These are phyloP conservation scores for Heptranchias perlo DNA, from an alignment of 2,113 vertebrate species.

Conservation along the genomic window DNA sequence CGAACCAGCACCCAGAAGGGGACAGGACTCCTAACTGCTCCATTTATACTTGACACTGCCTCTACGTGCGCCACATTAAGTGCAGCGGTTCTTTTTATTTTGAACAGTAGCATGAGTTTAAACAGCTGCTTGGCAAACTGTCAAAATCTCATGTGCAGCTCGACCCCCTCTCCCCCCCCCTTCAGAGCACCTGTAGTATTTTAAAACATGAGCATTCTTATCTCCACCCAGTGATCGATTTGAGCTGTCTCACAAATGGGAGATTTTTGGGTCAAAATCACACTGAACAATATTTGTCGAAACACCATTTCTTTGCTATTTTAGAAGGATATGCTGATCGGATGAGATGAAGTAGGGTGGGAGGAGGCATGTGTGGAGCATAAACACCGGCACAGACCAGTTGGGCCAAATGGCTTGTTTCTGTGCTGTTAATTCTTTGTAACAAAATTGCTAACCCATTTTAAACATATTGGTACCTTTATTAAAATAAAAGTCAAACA, in stretches of 20 bases:
- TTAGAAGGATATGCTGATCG: background rate
- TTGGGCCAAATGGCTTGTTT: background rate
- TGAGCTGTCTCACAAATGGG: background rate
- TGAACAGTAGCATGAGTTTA: constrained; percentile 8
- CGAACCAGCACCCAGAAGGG: background rate
- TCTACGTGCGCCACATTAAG: background rate
- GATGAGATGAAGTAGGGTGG: background rate
- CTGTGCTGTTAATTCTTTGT: background rate
- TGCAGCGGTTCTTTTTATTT: background rate
- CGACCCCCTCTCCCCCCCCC: background rate
- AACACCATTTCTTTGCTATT: background rate
- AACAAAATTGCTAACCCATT: background rate
- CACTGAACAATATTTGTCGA: background rate
- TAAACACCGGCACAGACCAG: background rate
- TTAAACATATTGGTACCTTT: background rate
- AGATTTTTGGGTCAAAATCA: background rate
- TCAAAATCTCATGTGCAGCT: background rate
- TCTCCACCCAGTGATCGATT: background rate
- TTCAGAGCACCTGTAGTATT: background rate
- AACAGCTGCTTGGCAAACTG: background rate
- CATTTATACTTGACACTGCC: background rate
- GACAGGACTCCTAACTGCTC: background rate
- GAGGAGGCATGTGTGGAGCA: background rate
- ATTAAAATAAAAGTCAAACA: background rate
- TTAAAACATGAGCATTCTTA: background rate